Conservation (phyloP, 1,140 invertebrate genomes). For the Leptopilina boulardi region DNA sequence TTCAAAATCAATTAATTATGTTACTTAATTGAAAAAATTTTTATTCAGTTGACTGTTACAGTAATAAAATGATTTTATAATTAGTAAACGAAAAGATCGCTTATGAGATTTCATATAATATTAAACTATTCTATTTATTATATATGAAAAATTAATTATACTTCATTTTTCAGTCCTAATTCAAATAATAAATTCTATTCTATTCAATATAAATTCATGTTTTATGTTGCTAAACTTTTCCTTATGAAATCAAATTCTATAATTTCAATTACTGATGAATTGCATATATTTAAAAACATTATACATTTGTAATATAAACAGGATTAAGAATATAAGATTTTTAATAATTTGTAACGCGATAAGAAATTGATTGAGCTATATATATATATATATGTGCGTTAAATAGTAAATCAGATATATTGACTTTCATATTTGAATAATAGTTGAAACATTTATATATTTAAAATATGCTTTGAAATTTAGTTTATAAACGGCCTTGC, state of each 20-base stretch:
- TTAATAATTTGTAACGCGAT: not conserved
- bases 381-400: too few relatives aligned
- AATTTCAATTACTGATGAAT: conserved; percentile 17
- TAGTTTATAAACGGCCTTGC: conserved; percentile 11
- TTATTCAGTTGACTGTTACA: too few relatives aligned
- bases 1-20: too few relatives aligned
- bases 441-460: not conserved
- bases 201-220: not conserved
- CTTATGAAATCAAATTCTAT: not conserved
- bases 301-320: not conserved
- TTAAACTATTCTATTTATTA: too few relatives aligned
- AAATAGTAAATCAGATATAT: not conserved
- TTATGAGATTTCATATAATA: too few relatives aligned
- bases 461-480: not conserved
- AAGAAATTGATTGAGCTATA: not conserved
- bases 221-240: not conserved
- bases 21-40: too few relatives aligned
- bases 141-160: too few relatives aligned
- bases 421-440: not conserved
- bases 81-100: too few relatives aligned
- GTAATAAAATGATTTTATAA: too few relatives aligned
- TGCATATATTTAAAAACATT: not conserved
- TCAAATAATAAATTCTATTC: not conserved
- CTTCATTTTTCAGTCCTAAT: not conserved
- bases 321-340: not conserved